Evolutionary conservation across 2,113 vertebrate species (phyloP).

Genomic region (Toxotes jaculatrix): DNA sequence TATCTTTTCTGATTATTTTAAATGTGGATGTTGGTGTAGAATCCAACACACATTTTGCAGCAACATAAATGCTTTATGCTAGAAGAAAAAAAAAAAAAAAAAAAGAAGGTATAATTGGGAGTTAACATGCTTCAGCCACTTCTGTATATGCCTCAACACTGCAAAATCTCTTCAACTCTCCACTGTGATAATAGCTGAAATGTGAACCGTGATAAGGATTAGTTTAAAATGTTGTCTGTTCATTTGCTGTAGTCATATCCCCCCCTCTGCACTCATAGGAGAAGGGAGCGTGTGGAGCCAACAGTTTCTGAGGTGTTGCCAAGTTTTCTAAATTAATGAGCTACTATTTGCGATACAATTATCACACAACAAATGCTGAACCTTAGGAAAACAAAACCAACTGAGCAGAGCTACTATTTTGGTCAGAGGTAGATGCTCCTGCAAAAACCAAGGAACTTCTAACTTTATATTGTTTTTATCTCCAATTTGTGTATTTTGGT

Average conservation of each 20-base stretch:
- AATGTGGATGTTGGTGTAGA: too few species aligned
- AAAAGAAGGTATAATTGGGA: too few species aligned
- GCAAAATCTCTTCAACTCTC: too few species aligned
- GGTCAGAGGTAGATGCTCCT: neutral
- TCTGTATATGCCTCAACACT: too few species aligned
- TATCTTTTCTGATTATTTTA: too few species aligned
- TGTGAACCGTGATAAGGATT: neutral
- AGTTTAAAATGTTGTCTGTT: neutral
- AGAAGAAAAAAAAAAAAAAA: too few species aligned
- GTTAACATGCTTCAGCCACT: too few species aligned
- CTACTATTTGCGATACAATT: constrained; percentile 1
- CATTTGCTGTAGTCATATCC: neutral
- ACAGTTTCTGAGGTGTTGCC: constrained; percentile 7
- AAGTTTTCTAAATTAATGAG: constrained; percentile 1
- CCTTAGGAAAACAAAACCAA: neutral
- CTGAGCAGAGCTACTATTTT: neutral
- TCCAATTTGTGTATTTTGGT: neutral
- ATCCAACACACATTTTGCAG: too few species aligned
- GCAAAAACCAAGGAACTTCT: neutral
- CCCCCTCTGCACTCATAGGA: neutral
- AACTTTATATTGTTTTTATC: neutral
- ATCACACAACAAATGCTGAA: neutral
- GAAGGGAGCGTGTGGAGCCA: neutral
- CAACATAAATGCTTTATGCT: too few species aligned
- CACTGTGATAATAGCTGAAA: neutral